phyloP scores from a whole-genome alignment of 1,140 invertebrate genomes.

The Choristoneura fumiferana region DNA sequence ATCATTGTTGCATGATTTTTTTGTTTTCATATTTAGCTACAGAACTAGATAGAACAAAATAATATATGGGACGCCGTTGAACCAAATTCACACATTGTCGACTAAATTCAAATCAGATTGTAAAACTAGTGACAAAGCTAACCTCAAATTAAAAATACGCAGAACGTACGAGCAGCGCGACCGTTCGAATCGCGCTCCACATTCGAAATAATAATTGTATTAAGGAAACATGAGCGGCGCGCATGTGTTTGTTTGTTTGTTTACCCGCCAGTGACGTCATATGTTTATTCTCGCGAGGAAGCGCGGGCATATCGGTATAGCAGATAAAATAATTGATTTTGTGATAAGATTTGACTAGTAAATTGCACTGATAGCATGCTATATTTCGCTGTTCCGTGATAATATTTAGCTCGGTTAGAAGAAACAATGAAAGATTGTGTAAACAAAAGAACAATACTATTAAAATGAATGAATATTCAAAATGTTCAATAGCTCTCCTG shows the following conservation, averaged over 20 bases:
- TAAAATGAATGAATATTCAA: no score
- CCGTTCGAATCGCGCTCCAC: conserved; percentile 59
- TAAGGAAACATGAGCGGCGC: conserved; percentile 77
- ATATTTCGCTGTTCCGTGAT: conserved; percentile 7
- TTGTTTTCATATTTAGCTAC: no score
- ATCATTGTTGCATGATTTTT: no score
- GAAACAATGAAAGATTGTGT: no score
- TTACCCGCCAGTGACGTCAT: conserved; percentile 78
- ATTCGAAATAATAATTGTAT: conserved; percentile 79
- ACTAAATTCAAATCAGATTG: no score
- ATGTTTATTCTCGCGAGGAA: conserved; percentile 78
- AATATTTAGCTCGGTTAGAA: no score
- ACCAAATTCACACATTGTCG: no score
- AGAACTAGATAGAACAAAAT: no score
- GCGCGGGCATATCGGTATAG: conserved; percentile 29
- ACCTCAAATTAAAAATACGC: conserved; percentile 58
- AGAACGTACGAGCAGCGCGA: conserved; percentile 37
- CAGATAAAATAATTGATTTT: conserved; percentile 3
- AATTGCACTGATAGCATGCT: conserved; percentile 20
- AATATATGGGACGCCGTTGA: no score
- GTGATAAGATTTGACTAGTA: not conserved
- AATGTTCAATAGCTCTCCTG: no score
- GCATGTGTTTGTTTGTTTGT: conserved; percentile 81
- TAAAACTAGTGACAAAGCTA: conserved; percentile 22
- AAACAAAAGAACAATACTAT: no score